Evolutionary conservation across 2,113 vertebrate genomes (phyloP), one percentile per base, ranked within the genome.

Genomic region (Tachuris rubrigastra): DNA sequence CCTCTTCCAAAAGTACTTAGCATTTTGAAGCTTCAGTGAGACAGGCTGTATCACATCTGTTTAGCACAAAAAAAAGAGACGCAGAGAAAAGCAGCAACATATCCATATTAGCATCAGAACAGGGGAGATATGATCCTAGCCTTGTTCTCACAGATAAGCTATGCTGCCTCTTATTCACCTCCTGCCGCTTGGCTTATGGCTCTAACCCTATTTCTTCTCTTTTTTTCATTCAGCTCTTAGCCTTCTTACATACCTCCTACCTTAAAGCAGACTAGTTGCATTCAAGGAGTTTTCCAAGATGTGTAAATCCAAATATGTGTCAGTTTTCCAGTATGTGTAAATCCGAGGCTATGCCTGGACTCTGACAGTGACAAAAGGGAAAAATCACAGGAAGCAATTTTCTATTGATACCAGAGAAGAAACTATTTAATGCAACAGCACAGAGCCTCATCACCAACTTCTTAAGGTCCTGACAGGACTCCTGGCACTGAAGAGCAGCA

Each of bases 181-280:
- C 95, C 95, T 74, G 72, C 75, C 90, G 94, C 76, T 95, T 96
- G 93, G 92, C 95, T 95, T 97, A 97, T 89, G 86, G 80, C 88
- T 89, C 47, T 60, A 89, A 78, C 88, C 41, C 88, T 37, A 22
- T 59, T 92, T 90, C 53, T 88, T 60, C 78, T 76, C 59, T 90
- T 93, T 90, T 76, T 92, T 94, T 58, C 76, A 82, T 76, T 20
- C 73, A 90, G 73, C 65, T 82, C 80, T 72, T 52, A 86, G 82
- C 65, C 55, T 60, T 52, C 92, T 88, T n/a, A 63, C 59, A 53
- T 11, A 75, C 82, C 47, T 85, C 83, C 95, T 53, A 85, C 90
- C 62, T 81, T 72, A 84, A 62, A 89, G 83, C 83, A 81, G 62
- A 81, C 60, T 86, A 90, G 65, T 62, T 89, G 85, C 58, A 58